Base-by-base conservation (phyloP, 2,113 vertebrate genomes). In the Camelus dromedarius region DNA sequence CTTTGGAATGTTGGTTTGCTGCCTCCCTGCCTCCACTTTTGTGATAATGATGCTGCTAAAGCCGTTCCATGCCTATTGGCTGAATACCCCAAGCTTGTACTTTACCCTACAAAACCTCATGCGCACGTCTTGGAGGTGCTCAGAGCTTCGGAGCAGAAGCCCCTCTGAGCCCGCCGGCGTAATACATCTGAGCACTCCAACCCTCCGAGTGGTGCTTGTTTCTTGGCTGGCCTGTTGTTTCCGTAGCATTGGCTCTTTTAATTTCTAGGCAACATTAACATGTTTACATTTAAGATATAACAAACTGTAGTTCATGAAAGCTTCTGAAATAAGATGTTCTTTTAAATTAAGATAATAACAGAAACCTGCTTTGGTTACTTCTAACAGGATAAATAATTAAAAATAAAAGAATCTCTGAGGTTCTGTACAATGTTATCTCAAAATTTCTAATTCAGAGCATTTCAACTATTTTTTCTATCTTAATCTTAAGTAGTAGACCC, bases 401-500 rank as follows among this genome's bases (percentile, higher is more conserved):
- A 93, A 92, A 73, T 46, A 83, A 77, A 95, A 73, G 18, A 18
- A 56, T 80, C 42, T 75, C 67, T 87, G 30, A 64, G 22, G 8
- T 92, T 83, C 12, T 88, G 1, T 86, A 42, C 80, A 85, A 85
- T 35, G 69, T 38, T 66, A 22, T 95, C 32, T 92, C 28, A 69
- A 54, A 22, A 66, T 52, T 96, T 92, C 67, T 93, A 32, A 94
- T 67, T 82, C 28, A 95, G 66, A 81, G 48, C 32, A 66, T 46
- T 92, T 52, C 22, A 64, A 22, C 42, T 76, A 38, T 22, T 93
- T 24, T 70, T 66, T 76, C 69, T 72, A 19, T 64, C 26, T 72
- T 82, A 81, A 94, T 89, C 89, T 89, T 84, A 92, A 92, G 30
- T 72, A 79, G 52, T 89, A 79, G 62, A 84, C 4, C 24, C 50